These are phyloP conservation scores for Cyprinodon tularosa DNA, from an alignment of 2,113 vertebrate species.

Conservation along the genomic window DNA sequence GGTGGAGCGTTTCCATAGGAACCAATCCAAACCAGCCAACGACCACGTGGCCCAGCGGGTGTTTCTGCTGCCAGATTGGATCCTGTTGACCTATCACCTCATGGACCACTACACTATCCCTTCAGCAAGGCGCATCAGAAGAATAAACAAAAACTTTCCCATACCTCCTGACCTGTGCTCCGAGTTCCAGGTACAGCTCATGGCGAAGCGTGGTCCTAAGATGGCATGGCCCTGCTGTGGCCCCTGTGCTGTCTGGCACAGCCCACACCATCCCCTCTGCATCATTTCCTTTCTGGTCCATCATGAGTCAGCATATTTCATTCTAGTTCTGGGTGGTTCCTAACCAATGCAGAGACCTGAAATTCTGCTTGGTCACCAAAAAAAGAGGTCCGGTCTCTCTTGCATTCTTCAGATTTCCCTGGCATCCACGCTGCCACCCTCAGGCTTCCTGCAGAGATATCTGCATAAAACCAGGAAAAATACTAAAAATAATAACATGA, in stretches of 20 bases:
- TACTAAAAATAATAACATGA: no score
- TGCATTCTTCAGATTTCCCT: background rate
- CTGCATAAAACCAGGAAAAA: no score
- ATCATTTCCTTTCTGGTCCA: no score
- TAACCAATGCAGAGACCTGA: conserved; percentile 52
- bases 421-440: no score
- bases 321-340: no score
- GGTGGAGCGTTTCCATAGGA: conserved; percentile 86
- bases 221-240: no score
- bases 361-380: conserved; percentile 29
- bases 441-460: no score
- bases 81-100: conserved; percentile 85
- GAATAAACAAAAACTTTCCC: conserved; percentile 47
- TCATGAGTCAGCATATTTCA: no score
- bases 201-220: no score
- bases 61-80: conserved; percentile 77
- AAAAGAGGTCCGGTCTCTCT: conserved; percentile 66
- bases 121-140: conserved; percentile 79
- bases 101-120: conserved; percentile 78
- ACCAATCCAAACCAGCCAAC: conserved; percentile 78
- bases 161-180: background rate
- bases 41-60: conserved; percentile 85
- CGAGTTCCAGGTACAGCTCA: conserved; percentile 14
- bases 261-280: no score
- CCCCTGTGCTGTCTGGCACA: no score